These are phyloP conservation scores for Entomobrya proxima DNA, from an alignment of 2,888 invertebrate species.

Conservation along the genomic window DNA sequence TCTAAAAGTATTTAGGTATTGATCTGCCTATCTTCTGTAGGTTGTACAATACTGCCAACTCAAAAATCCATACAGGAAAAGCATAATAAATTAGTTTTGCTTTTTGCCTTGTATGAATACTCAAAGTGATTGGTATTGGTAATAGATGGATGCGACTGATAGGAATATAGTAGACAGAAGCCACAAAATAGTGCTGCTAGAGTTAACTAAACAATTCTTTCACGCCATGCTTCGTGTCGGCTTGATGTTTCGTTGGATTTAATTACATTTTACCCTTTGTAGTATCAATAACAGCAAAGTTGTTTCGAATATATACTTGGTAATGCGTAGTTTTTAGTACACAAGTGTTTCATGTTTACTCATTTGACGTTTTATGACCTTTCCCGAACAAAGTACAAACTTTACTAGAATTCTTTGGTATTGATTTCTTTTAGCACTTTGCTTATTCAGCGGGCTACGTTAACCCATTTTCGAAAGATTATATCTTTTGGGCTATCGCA, in stretches of 20 bases:
- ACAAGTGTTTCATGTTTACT: background rate
- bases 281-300: background rate
- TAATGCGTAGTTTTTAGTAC: background rate
- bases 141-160: background rate
- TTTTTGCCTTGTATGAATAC: too few relatives aligned
- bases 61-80: too few relatives aligned
- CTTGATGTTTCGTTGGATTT: background rate
- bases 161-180: conserved; percentile 27
- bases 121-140: too few relatives aligned
- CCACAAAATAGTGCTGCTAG: background rate
- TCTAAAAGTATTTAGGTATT: too few relatives aligned
- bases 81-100: too few relatives aligned
- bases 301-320: too few relatives aligned
- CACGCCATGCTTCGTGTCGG: background rate
- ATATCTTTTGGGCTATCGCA: too few relatives aligned
- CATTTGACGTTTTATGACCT: background rate
- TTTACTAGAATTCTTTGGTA: background rate
- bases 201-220: conserved; percentile 30
- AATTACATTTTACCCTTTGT: background rate
- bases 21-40: too few relatives aligned
- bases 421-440: too few relatives aligned
- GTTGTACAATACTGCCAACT: too few relatives aligned
- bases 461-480: too few relatives aligned
- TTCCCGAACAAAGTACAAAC: background rate
- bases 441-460: too few relatives aligned